phyloP scores from a whole-genome alignment of 1,140 invertebrate genomes.

The honey bee (Apis mellifera) region Amel_HAv3.1 CM009939.2:6586001-6586500 shows the following conservation, averaged over 20 bases:
- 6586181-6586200: conserved; percentile 76
- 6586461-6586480: conserved; percentile 75
- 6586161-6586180: conserved; percentile 77
- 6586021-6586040: not conserved
- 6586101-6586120: not conserved
- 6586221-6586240: conserved; percentile 74
- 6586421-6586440: not conserved
- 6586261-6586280: conserved; percentile 13
- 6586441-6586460: conserved; percentile 42
- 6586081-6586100: not conserved
- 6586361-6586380: conserved; percentile 1
- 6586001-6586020: conserved; percentile 78
- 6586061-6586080: not conserved
- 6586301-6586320: not conserved
- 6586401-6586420: not conserved
- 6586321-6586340: not conserved
- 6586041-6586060: not conserved
- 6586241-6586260: conserved; percentile 73
- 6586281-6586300: not conserved
- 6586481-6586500: conserved; percentile 66
- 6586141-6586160: not conserved
- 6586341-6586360: not conserved
- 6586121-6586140: conserved; percentile 15
- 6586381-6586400: not conserved
- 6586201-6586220: conserved; percentile 76